Evolutionary conservation across 2,797 vertebrate genomes (phyloP).

Genomic region (Peromyscus attwateri): DNA sequence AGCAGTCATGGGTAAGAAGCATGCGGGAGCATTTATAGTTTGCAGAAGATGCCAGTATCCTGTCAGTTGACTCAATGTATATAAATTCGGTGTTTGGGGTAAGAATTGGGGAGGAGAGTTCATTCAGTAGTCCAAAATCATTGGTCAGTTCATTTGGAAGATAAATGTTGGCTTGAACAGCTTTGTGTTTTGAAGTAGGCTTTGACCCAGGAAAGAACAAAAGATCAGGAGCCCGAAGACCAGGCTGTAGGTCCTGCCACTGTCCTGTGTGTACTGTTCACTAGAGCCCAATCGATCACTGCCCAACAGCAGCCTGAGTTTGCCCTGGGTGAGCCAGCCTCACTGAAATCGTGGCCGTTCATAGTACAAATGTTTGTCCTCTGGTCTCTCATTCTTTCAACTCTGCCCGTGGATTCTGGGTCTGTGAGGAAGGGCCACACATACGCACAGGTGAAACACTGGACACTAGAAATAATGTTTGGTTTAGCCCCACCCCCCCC

Average conservation of each 20-base stretch:
- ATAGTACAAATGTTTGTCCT: background rate
- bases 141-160: background rate
- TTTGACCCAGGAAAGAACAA: background rate
- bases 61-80: background rate
- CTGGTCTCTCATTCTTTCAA: background rate
- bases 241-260: background rate
- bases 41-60: background rate
- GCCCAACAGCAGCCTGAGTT: background rate
- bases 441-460: rapidly evolving
- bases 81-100: background rate
- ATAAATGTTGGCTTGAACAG: slow-evolving; percentile 3
- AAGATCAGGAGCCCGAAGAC: background rate
- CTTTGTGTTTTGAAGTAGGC: slow-evolving; percentile 20
- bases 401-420: background rate
- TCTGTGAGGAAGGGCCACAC: background rate
- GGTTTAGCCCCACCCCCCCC: background rate
- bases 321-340: background rate
- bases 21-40: background rate
- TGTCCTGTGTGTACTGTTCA: rapidly evolving
- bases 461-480: background rate
- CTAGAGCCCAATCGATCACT: background rate
- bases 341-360: background rate
- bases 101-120: slow-evolving; percentile 35
- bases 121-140: slow-evolving; percentile 14
- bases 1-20: slow-evolving; percentile 37